Base-by-base conservation (phyloP, 2,113 vertebrate species). In the Cromileptes altivelis region DNA sequence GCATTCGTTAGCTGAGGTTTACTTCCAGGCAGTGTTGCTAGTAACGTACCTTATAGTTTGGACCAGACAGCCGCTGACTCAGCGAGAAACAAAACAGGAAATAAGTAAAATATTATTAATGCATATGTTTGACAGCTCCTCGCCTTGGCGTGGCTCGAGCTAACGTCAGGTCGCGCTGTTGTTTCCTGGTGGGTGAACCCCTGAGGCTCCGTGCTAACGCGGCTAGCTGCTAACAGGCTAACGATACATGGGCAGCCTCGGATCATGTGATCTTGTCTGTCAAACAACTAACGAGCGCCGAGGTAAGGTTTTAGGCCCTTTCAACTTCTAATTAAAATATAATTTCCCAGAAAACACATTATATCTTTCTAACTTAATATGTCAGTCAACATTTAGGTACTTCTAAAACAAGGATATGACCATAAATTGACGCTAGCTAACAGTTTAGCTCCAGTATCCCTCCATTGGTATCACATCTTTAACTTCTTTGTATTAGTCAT, bases 221-320 rank as follows among this genome's bases (percentile, higher is more conserved):
- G 11, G 82, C 78, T 89, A 92, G 67, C 76, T 33, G 75, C 86
- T 89, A 86, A 84, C 77, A 74, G 57, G 91, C 89, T 70, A 91
- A 80, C 80, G 75, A 68, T 58, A 47, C 60, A 30, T 6, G 23
- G 73, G 5, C 47, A 45, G 61, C 19, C 15, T n/a, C 49, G 9
- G 88, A 19, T 93, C 93, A 93, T 77, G 91, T 93, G 93, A 93
- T 89, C 67, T 21, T 1, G 57, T 23, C 61, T 14, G 58, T 53
- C 40, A 67, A 30, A 45, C 70, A 76, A 56, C 73, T 62, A 82
- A 60, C 53, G 37, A 70, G 33, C 19, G 49, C 7, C 0, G 63
- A 55, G 81, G 25, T 42, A 58, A 71, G 17, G 21, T 64, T 14
- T 52, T 55, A 50, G 25, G 7, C 63, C 4, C 25, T 0, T n/a